These are phyloP conservation scores for Tethya wilhelma DNA, from an alignment of 37 sponge, comb jelly and placozoan genomes.

Conservation along the genomic window DNA sequence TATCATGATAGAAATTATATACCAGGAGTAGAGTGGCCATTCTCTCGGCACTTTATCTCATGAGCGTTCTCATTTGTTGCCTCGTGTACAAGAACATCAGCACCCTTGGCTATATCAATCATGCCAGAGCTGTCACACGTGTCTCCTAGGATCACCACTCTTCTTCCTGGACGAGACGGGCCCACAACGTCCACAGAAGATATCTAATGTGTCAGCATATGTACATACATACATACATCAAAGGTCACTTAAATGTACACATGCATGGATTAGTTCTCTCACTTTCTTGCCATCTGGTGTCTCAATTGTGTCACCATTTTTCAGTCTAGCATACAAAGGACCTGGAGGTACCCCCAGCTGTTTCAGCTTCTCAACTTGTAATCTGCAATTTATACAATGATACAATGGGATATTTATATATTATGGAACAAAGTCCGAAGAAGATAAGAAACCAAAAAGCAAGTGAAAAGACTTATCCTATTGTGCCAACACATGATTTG, in stretches of 20 bases:
- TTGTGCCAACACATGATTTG: too few relatives aligned
- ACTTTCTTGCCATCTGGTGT: conserved; percentile 68
- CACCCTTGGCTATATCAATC: conserved; percentile 47
- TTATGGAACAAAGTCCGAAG: too few relatives aligned
- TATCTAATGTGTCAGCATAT: conserved; percentile 18
- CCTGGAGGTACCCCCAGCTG: conserved; percentile 79
- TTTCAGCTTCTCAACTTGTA: conserved; percentile 73
- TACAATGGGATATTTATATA: neutral
- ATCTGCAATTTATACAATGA: conserved; percentile 25
- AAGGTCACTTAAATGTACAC: too few relatives aligned
- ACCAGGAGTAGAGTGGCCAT: conserved; percentile 95
- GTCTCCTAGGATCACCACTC: conserved; percentile 87
- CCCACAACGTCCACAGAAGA: conserved; percentile 73
- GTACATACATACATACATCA: too few relatives aligned
- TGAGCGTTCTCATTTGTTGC: conserved; percentile 88
- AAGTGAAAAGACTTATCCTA: too few relatives aligned
- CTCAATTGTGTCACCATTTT: conserved; percentile 71
- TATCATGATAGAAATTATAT: too few relatives aligned
- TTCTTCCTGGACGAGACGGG: conserved; percentile 75
- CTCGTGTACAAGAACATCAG: conserved; percentile 93
- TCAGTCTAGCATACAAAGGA: conserved; percentile 84
- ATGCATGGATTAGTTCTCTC: neutral
- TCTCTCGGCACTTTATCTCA: conserved; percentile 56
- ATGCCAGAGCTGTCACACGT: conserved; percentile 84
- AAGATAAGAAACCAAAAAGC: too few relatives aligned